phyloP scores from a whole-genome alignment of 1,140 invertebrate genomes.

The Drosophila willistoni region DNA sequence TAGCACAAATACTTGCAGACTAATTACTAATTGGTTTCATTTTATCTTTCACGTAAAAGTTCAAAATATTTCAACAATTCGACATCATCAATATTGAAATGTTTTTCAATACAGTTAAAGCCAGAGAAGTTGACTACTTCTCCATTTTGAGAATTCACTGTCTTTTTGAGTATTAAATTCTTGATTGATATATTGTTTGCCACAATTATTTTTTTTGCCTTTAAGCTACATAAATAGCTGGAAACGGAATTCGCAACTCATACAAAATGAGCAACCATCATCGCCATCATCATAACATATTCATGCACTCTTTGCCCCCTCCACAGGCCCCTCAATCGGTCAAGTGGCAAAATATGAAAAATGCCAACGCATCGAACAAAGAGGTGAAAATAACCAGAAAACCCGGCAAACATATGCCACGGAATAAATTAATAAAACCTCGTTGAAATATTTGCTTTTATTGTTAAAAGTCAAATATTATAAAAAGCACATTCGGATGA shows the following conservation, averaged over 20 bases:
- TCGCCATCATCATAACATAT: constrained; percentile 3
- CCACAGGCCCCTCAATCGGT: background rate
- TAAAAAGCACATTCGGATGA: constrained; percentile 5
- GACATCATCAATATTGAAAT: too few relatives aligned
- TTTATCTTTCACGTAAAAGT: too few relatives aligned
- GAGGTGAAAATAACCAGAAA: constrained; percentile 30
- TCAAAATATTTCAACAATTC: too few relatives aligned
- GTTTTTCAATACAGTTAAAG: background rate
- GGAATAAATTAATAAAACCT: constrained; percentile 55
- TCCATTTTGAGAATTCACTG: background rate
- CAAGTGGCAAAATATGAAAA: constrained; percentile 38
- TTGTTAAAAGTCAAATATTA: constrained; percentile 49
- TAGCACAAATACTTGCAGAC: too few relatives aligned
- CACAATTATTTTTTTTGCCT: constrained; percentile 44
- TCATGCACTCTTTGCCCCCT: background rate
- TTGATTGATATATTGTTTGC: constrained; percentile 69
- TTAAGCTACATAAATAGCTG: constrained; percentile 59
- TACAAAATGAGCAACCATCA: constrained; percentile 51
- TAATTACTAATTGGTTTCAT: too few relatives aligned
- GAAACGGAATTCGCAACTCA: constrained; percentile 7
- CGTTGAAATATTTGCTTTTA: constrained; percentile 61
- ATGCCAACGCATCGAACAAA: constrained; percentile 15
- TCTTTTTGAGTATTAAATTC: constrained; percentile 48
- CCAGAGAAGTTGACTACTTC: too few relatives aligned
- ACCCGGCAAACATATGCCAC: constrained; percentile 12